phyloP scores from a whole-genome alignment of 1,140 invertebrate genomes.

The Diorhabda carinulata region DNA sequence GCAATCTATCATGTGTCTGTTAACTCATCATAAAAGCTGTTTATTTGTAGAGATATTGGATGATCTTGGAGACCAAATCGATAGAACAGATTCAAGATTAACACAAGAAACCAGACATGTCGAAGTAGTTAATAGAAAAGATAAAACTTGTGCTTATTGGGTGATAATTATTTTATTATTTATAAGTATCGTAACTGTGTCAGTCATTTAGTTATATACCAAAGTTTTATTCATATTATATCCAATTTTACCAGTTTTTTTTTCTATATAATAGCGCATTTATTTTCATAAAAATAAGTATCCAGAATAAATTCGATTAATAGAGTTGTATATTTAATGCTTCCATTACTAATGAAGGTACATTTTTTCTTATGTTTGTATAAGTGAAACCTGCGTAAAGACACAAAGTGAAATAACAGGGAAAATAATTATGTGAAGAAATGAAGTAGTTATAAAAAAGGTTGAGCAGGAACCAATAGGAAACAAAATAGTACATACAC shows the following conservation, averaged over 20 bases:
- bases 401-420: too few relatives aligned
- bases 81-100: constrained; percentile 63
- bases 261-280: constrained; percentile 1
- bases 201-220: constrained; percentile 5
- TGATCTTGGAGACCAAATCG: constrained; percentile 71
- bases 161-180: constrained; percentile 63
- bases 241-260: not conserved
- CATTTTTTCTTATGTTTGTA: too few relatives aligned
- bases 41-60: constrained; percentile 69
- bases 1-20: not conserved
- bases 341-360: too few relatives aligned
- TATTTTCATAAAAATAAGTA: not conserved
- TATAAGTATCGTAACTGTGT: constrained; percentile 51
- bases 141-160: constrained; percentile 71
- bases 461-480: too few relatives aligned
- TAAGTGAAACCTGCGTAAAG: too few relatives aligned
- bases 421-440: too few relatives aligned
- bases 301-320: too few relatives aligned
- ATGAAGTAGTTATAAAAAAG: too few relatives aligned
- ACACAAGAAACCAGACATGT: constrained; percentile 65
- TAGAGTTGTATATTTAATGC: too few relatives aligned
- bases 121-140: constrained; percentile 60
- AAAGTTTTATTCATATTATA: not conserved
- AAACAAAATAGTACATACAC: too few relatives aligned
- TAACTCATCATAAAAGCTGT: not conserved